Conservation (phyloP, 2,797 vertebrate genomes). For the Diplodus puntazzo region DNA sequence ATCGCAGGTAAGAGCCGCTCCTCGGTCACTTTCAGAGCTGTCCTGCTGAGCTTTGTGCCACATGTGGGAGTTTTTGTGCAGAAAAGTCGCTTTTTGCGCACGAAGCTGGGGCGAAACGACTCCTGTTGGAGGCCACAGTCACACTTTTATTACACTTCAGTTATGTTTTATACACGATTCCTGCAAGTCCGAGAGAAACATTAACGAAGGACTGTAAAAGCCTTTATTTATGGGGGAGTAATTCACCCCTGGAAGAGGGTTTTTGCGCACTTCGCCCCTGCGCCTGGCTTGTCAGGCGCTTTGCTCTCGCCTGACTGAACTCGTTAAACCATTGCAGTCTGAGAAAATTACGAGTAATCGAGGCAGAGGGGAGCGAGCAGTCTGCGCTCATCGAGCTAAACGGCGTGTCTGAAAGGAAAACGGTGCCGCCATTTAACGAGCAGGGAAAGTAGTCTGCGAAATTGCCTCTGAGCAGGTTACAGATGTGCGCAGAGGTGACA, state of each 20-base stretch:
- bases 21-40: too few species aligned
- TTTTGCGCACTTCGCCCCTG: not conserved
- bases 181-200: too few species aligned
- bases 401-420: slow-evolving; percentile 23
- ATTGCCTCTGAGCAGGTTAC: slow-evolving; percentile 35
- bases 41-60: rapidly evolving
- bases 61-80: not conserved
- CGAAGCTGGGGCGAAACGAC: not conserved
- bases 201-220: too few species aligned
- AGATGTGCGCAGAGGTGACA: slow-evolving; percentile 61
- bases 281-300: not conserved
- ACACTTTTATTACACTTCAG: too few species aligned
- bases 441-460: not conserved
- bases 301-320: slow-evolving; percentile 1
- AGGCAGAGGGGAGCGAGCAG: not conserved
- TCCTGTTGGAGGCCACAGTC: too few species aligned
- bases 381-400: not conserved
- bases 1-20: slow-evolving; percentile 85
- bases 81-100: slow-evolving; percentile 1
- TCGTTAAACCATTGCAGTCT: slow-evolving; percentile 24
- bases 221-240: not conserved
- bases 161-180: too few species aligned
- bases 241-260: not conserved
- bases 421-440: slow-evolving; percentile 33
- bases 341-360: slow-evolving; percentile 3